Conservation (phyloP, 2,888 invertebrate genomes). For the Agonopterix subpropinquella region DNA sequence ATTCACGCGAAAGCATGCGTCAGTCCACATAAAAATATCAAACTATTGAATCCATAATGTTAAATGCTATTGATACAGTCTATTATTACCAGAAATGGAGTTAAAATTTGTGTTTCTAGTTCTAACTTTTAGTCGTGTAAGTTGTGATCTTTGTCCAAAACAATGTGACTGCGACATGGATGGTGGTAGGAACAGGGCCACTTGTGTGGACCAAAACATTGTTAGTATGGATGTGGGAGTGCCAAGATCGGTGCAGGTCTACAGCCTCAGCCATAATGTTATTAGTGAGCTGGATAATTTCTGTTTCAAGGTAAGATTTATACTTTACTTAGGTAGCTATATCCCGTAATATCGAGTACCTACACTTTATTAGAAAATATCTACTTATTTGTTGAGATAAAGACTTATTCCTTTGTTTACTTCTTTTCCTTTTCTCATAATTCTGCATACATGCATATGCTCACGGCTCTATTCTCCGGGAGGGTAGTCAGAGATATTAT, state of each 20-base stretch:
- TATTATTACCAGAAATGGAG: slow-evolving; percentile 40
- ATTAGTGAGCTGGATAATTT: slow-evolving; percentile 77
- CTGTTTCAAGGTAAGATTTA: slow-evolving; percentile 72
- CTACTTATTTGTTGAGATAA: no score
- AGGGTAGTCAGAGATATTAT: no score
- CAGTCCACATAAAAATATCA: slow-evolving; percentile 25
- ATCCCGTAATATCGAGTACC: no score
- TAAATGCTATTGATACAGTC: slow-evolving; percentile 19
- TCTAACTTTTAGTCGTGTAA: slow-evolving; percentile 12
- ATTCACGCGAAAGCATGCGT: slow-evolving; percentile 37
- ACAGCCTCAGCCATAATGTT: slow-evolving; percentile 77
- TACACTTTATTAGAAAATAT: no score
- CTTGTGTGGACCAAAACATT: slow-evolving; percentile 75
- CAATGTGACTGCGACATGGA: slow-evolving; percentile 73
- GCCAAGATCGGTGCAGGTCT: slow-evolving; percentile 74
- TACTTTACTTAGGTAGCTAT: not conserved
- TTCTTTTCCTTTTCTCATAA: no score
- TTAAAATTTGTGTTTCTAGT: slow-evolving; percentile 25
- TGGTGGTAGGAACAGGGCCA: slow-evolving; percentile 64
- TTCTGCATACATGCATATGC: no score
- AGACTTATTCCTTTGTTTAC: no score
- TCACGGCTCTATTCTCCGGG: no score
- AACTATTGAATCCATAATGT: slow-evolving; percentile 40
- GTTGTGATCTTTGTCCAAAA: slow-evolving; percentile 59
- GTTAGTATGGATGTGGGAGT: slow-evolving; percentile 76